Evolutionary conservation across 37 sponge, comb jelly and placozoan species (phyloP).

Genomic region (Agelas oroides): DNA sequence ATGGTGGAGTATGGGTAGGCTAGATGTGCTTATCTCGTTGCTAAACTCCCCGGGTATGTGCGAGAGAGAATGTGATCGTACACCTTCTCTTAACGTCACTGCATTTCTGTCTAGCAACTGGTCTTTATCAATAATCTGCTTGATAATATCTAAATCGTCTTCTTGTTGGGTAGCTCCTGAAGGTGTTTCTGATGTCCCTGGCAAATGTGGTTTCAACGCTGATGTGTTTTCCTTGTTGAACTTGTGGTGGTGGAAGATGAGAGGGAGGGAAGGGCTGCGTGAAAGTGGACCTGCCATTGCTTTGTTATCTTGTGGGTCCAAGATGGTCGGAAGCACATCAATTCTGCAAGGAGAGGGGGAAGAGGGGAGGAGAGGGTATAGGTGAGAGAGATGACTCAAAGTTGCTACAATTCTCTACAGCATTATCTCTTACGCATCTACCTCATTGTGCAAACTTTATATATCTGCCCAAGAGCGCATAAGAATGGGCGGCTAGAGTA

Average conservation of each 20-base stretch:
- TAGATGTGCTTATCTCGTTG: not conserved
- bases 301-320: conserved; percentile 25
- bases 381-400: too few species aligned
- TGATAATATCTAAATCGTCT: conserved; percentile 71
- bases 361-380: too few species aligned
- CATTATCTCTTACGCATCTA: too few species aligned
- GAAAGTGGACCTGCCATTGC: conserved; percentile 4
- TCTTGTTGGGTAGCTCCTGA: conserved; percentile 17
- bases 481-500: too few species aligned
- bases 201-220: too few species aligned
- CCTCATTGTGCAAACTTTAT: too few species aligned
- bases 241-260: conserved; percentile 31
- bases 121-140: conserved; percentile 62
- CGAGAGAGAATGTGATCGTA: conserved; percentile 47
- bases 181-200: too few species aligned
- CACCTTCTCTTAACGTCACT: not conserved
- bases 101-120: conserved; percentile 3
- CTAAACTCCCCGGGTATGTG: conserved; percentile 54
- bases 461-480: too few species aligned
- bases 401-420: too few species aligned
- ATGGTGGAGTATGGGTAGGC: conserved; percentile 52
- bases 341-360: not conserved
- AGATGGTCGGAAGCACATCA: conserved; percentile 14
- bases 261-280: conserved; percentile 53
- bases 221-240: too few species aligned